Evolutionary conservation across 1,140 invertebrate species (phyloP), one percentile per base, ranked within the genome.

Genomic region (Papilio xuthus): DNA sequence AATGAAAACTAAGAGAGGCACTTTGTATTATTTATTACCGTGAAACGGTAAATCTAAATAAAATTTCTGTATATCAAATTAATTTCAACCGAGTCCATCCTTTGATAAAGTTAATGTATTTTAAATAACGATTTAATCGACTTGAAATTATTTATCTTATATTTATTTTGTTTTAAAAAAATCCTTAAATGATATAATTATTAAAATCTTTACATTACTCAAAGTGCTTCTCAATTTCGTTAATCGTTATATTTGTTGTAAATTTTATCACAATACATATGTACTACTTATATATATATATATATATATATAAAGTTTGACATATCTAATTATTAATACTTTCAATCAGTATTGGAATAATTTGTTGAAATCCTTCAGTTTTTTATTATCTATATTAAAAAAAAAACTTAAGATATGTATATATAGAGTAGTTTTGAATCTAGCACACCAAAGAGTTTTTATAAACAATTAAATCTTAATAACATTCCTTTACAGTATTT

Each of bases 321-420:
- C 71, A 73, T 73, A 73, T 73, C 71, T 73, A 23, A 73, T 50
- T 71, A 71, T 79, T 82, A 80, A 13, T 73, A 20, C 70, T 72
- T 72, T 26, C 50, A 4, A 23, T 73, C 71, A 42, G 23, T 42
- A n/a, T 70, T 9, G 23, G 13, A 18, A 28, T 26, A 63, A 28
- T 28, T 23, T 60, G 2, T 12, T 26, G 13, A 13, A 67, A 67
- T 12, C 26, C 23, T 56, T 67, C 15, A 67, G 26, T 67, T 28
- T 67, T n/a, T 4, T 32, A 67, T 63, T 8, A 56, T 3, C 20
- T 26, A 26, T 7, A 28, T 2, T 28, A 15, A 41, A 20, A 42
- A 70, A 71, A 70, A 9, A 67, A 67, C 13, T 63, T 15, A 67
- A 28, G 10, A 60, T 60, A 23, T 26, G 10, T 28, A 28, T 67